phyloP scores from a whole-genome alignment of 2,113 vertebrate species.

The Gopherus evgoodei region DNA sequence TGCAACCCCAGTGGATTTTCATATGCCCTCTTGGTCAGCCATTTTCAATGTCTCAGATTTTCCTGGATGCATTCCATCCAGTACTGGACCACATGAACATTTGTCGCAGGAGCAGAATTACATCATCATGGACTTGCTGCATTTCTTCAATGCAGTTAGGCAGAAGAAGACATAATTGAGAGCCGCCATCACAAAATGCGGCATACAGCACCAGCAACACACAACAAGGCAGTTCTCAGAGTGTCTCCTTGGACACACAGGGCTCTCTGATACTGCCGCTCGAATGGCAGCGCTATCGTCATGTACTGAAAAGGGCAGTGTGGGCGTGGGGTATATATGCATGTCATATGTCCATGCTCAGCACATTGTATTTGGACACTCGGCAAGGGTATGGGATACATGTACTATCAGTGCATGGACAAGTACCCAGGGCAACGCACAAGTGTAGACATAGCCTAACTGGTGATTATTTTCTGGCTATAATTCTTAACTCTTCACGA shows the following conservation, averaged over 20 bases:
- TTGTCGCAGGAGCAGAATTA: background rate
- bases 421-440: background rate
- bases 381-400: background rate
- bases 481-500: background rate
- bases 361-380: background rate
- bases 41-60: background rate
- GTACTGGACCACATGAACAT: background rate
- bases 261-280: background rate
- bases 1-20: background rate
- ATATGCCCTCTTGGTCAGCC: background rate
- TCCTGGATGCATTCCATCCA: background rate
- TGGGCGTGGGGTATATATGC: background rate
- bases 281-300: background rate
- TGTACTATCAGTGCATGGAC: background rate
- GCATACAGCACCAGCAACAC: background rate
- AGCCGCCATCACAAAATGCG: background rate
- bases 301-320: background rate
- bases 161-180: background rate
- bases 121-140: background rate
- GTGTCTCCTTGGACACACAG: background rate
- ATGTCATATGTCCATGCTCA: background rate
- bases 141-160: background rate
- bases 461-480: background rate
- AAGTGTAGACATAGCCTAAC: background rate
- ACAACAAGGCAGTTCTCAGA: background rate